Percentiles rank a stretch among this genome's conserved stretches.
Conservation (phyloP, 2,888 invertebrate genomes). For the Idaea straminata region DNA sequence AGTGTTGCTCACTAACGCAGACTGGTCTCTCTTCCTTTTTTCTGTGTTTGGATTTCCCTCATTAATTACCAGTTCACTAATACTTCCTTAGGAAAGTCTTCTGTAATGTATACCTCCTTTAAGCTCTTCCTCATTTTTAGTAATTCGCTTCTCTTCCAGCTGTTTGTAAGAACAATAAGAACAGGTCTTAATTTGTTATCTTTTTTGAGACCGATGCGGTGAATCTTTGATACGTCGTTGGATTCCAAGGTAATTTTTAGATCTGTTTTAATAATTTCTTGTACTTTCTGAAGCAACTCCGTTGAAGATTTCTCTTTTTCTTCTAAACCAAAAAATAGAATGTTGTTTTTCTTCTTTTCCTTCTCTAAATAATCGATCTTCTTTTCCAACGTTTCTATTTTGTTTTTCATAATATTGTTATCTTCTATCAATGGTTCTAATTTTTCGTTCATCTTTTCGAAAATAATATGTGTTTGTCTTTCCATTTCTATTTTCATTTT, state of each 20-base stretch:
- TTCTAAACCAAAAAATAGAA: slow-evolving; percentile 26
- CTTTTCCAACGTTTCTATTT: slow-evolving; percentile 27
- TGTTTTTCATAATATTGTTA: slow-evolving; percentile 29
- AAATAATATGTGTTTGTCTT: slow-evolving; percentile 11
- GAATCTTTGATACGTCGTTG: slow-evolving; percentile 27
- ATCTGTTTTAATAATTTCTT: slow-evolving; percentile 20
- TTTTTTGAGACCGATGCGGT: slow-evolving; percentile 23
- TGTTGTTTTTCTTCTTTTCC: slow-evolving; percentile 26
- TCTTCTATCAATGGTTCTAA: slow-evolving; percentile 28
- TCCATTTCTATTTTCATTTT: not conserved
- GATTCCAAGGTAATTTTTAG: slow-evolving; percentile 26
- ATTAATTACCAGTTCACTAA: slow-evolving; percentile 28
- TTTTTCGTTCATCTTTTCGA: slow-evolving; percentile 31
- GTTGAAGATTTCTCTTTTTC: slow-evolving; percentile 26
- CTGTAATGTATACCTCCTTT: slow-evolving; percentile 22
- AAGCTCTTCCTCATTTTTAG: slow-evolving; percentile 20
- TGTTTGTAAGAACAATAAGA: slow-evolving; percentile 16
- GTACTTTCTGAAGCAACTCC: slow-evolving; percentile 22
- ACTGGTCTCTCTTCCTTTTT: slow-evolving; percentile 24
- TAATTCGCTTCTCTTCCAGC: slow-evolving; percentile 25
- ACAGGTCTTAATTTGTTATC: slow-evolving; percentile 24
- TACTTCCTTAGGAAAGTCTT: slow-evolving; percentile 32
- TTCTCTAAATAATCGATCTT: slow-evolving; percentile 28
- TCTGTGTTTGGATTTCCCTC: slow-evolving; percentile 11
- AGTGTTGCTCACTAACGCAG: slow-evolving; percentile 7